phyloP scores from a whole-genome alignment of 2,797 vertebrate species.

The Chaenodraco wilsoni region DNA sequence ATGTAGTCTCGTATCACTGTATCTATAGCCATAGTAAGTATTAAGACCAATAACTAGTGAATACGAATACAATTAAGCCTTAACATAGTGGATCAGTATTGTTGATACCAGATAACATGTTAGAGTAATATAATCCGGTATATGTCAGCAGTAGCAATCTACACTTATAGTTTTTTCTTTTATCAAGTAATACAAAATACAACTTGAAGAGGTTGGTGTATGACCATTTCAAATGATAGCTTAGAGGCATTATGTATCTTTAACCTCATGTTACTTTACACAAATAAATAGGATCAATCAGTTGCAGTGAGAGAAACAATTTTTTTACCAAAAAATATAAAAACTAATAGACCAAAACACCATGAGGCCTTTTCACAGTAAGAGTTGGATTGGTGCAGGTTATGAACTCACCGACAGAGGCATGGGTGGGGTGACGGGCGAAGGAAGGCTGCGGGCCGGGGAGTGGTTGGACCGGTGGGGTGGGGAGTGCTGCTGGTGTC shows the following conservation, averaged over 20 bases:
- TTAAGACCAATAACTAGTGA: not conserved
- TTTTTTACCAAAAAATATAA: not conserved
- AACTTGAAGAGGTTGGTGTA: not conserved
- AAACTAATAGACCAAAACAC: not conserved
- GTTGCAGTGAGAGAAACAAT: too few relatives aligned
- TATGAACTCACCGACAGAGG: constrained; percentile 88
- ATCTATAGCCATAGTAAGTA: too few relatives aligned
- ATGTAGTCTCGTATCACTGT: too few relatives aligned
- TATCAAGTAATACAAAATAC: too few relatives aligned
- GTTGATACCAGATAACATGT: not conserved
- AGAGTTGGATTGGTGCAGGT: not conserved
- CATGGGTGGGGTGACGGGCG: constrained; percentile 93
- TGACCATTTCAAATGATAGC: not conserved
- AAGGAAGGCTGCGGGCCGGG: constrained; percentile 92
- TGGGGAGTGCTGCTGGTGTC: constrained; percentile 84
- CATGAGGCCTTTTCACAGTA: not conserved
- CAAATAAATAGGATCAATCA: not conserved
- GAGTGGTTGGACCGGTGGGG: constrained; percentile 91
- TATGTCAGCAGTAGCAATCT: not conserved
- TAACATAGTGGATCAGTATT: too few relatives aligned
- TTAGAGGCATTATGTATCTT: not conserved
- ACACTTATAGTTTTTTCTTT: not conserved
- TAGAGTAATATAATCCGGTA: not conserved
- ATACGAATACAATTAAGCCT: not conserved
- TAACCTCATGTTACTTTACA: not conserved